Percentiles rank a stretch among this genome's conserved stretches.
Conservation (phyloP, 2,797 vertebrate genomes). For the Catamblyrhynchus diadema region DNA sequence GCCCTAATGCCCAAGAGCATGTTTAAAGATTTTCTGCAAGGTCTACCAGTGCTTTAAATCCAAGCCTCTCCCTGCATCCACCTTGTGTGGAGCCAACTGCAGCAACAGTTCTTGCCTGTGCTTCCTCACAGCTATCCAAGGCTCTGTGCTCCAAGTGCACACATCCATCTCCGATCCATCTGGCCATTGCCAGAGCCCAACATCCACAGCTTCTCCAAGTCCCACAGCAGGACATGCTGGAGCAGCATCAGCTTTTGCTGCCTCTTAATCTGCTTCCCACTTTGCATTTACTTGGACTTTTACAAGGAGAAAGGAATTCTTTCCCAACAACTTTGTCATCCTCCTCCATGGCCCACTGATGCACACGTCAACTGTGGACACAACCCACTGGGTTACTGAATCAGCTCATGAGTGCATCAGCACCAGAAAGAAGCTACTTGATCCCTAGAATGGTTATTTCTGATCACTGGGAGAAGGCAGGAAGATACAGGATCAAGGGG, state of each 20-base stretch:
- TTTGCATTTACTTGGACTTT: neutral
- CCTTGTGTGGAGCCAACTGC: neutral
- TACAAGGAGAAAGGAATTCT: neutral
- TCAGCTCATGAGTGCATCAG: neutral
- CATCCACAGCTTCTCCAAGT: neutral
- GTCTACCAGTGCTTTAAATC: neutral
- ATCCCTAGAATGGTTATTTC: neutral
- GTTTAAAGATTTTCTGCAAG: neutral
- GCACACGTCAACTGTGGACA: no score
- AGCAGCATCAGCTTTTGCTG: neutral
- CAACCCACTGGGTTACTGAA: neutral
- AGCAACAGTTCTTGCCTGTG: neutral
- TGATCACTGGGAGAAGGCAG: neutral
- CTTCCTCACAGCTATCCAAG: neutral
- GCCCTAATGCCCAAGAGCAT: neutral
- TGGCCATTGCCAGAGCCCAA: neutral
- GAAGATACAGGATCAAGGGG: neutral
- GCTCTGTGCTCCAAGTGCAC: fast-evolving
- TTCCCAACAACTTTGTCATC: neutral
- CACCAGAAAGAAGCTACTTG: neutral
- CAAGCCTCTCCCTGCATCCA: neutral
- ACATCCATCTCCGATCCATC: fast-evolving
- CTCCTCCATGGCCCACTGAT: neutral
- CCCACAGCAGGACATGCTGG: neutral
- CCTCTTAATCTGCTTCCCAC: neutral